Evolutionary conservation across 1,140 invertebrate genomes (phyloP).

Genomic region (Halictus rubicundus): DNA sequence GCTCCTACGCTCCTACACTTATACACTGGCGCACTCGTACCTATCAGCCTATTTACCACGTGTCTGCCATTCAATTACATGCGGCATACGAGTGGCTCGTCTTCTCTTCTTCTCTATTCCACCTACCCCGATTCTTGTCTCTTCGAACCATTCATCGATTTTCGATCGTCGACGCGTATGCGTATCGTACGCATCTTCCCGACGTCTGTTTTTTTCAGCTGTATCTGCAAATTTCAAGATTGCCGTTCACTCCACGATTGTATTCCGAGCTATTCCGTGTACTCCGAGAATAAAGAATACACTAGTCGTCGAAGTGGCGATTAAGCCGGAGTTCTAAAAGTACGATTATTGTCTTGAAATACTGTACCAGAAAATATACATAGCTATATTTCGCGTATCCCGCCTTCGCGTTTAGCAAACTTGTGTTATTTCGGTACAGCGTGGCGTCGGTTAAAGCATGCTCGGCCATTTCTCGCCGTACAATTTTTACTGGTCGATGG

Average conservation of each 20-base stretch:
- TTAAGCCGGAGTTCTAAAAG: conserved; percentile 11
- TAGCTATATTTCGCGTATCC: conserved; percentile 33
- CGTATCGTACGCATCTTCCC: too few relatives aligned
- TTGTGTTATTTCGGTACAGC: conserved; percentile 60
- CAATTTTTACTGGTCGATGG: conserved; percentile 3
- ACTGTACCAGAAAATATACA: conserved; percentile 16
- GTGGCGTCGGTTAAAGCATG: conserved; percentile 14
- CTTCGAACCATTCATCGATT: too few relatives aligned
- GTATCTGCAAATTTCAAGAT: too few relatives aligned
- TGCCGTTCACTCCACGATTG: too few relatives aligned
- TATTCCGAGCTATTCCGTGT: too few relatives aligned
- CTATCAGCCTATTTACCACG: background rate
- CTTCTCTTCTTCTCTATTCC: too few relatives aligned
- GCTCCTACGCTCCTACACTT: background rate
- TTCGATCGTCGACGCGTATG: too few relatives aligned
- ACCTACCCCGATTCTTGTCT: too few relatives aligned
- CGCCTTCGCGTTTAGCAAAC: conserved; percentile 58
- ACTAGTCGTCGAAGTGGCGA: background rate
- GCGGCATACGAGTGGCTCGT: background rate
- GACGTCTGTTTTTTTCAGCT: too few relatives aligned
- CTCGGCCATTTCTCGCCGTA: background rate
- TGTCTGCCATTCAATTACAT: background rate
- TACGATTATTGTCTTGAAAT: conserved; percentile 17
- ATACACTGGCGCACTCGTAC: background rate
- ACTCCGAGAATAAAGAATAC: background rate